Conservation (phyloP, 1,140 invertebrate genomes). For the Potamilus streckersoni region DNA sequence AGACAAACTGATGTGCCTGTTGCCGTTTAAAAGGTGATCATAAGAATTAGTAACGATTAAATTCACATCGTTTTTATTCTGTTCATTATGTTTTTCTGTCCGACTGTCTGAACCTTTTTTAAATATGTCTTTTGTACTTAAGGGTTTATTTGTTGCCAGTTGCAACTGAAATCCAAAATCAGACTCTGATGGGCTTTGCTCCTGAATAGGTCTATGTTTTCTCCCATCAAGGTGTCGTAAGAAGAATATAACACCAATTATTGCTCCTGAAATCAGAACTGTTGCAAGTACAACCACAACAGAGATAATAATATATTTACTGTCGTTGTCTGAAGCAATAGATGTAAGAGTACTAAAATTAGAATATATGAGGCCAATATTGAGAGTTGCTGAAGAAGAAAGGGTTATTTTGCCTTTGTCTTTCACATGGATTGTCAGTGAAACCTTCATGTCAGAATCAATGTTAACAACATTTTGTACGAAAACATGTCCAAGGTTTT, state of each 20-base stretch:
- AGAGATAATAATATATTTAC: slow-evolving; percentile 26
- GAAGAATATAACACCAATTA: slow-evolving; percentile 23
- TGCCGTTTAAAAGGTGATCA: neutral
- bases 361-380: slow-evolving; percentile 19
- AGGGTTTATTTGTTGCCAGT: slow-evolving; percentile 11
- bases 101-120: slow-evolving; percentile 10
- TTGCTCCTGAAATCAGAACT: slow-evolving; percentile 25
- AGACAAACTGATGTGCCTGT: no score
- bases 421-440: slow-evolving; percentile 14
- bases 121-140: slow-evolving; percentile 18
- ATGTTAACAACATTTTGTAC: slow-evolving; percentile 17
- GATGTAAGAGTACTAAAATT: slow-evolving; percentile 17
- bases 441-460: slow-evolving; percentile 13
- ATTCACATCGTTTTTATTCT: slow-evolving; percentile 32
- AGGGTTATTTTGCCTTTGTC: slow-evolving; percentile 16
- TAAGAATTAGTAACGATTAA: slow-evolving; percentile 19
- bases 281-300: slow-evolving; percentile 25
- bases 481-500: slow-evolving; percentile 76
- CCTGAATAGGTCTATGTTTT: slow-evolving; percentile 1
- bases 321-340: neutral
- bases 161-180: slow-evolving; percentile 24
- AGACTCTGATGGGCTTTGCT: slow-evolving; percentile 7
- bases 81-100: slow-evolving; percentile 16
- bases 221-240: slow-evolving; percentile 16
- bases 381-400: slow-evolving; percentile 7